Evolutionary conservation across 2,888 invertebrate species (phyloP).

Genomic region (Cerastoderma edule): DNA sequence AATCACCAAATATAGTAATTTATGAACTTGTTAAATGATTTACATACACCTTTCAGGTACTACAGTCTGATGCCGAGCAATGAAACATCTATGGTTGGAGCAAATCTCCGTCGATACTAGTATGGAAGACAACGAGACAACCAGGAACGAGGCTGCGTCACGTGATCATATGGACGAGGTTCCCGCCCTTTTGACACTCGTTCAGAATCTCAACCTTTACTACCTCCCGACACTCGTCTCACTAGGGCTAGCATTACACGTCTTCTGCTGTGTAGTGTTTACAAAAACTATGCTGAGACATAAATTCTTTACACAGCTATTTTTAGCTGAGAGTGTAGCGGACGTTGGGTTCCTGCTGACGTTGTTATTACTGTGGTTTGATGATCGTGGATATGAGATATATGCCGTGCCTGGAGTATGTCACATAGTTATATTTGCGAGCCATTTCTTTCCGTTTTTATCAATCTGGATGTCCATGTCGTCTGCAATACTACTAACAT

Average conservation of each 20-base stretch:
- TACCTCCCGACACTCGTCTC: constrained; percentile 62
- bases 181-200: constrained; percentile 29
- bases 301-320: constrained; percentile 70
- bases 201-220: constrained; percentile 56
- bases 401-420: constrained; percentile 71
- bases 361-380: constrained; percentile 68
- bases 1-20: too few relatives aligned
- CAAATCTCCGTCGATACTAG: constrained; percentile 18
- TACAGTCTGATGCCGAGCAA: too few relatives aligned
- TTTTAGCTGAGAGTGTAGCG: constrained; percentile 65
- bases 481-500: constrained; percentile 57
- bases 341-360: constrained; percentile 67
- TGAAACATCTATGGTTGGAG: constrained; percentile 46
- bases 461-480: constrained; percentile 66
- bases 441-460: constrained; percentile 72
- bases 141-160: constrained; percentile 2
- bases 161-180: constrained; percentile 34
- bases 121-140: constrained; percentile 25
- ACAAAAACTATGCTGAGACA: constrained; percentile 62
- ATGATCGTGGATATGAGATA: constrained; percentile 64
- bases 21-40: too few relatives aligned
- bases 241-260: constrained; percentile 58
- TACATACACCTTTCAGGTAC: too few relatives aligned
- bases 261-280: constrained; percentile 60
- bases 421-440: constrained; percentile 69